Conservation (phyloP, 2,888 invertebrate species). For the Odontocerum albicorne region DNA sequence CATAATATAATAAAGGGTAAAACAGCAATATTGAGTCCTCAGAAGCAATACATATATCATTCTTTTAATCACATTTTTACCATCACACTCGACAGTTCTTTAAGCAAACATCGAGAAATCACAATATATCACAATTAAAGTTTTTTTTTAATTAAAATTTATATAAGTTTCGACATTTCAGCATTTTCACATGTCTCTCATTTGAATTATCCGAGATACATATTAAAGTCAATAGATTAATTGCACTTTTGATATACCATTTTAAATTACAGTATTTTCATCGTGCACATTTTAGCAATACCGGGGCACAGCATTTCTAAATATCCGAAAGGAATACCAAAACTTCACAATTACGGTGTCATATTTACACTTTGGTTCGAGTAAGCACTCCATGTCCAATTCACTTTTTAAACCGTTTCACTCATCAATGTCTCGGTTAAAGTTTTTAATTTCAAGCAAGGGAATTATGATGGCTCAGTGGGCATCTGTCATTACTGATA, state of each 20-base stretch:
- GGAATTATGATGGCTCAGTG: background rate
- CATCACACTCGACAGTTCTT: constrained; percentile 37
- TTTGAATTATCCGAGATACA: constrained; percentile 11
- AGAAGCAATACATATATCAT: constrained; percentile 35
- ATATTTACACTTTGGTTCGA: background rate
- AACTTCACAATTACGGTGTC: background rate
- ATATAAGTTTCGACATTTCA: constrained; percentile 15
- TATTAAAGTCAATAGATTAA: constrained; percentile 29
- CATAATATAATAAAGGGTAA: background rate
- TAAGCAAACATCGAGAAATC: constrained; percentile 37
- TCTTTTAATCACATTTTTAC: constrained; percentile 37
- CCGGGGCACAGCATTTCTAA: background rate
- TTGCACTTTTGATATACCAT: constrained; percentile 35
- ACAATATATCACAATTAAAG: constrained; percentile 37
- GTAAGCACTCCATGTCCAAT: background rate
- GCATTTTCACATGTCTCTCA: constrained; percentile 8
- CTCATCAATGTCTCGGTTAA: background rate
- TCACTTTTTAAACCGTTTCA: background rate
- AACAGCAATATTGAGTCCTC: constrained; percentile 23
- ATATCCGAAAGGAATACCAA: constrained; percentile 10
- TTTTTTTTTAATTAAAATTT: constrained; percentile 22
- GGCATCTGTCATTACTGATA: constrained; percentile 11
- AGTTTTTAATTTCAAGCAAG: background rate
- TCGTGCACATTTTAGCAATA: constrained; percentile 13
- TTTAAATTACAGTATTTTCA: constrained; percentile 25